Percentiles rank a stretch among this genome's conserved stretches.
Evolutionary conservation across 2,113 vertebrate species (phyloP).

Genomic region (Phylloscopus trochiloides): DNA sequence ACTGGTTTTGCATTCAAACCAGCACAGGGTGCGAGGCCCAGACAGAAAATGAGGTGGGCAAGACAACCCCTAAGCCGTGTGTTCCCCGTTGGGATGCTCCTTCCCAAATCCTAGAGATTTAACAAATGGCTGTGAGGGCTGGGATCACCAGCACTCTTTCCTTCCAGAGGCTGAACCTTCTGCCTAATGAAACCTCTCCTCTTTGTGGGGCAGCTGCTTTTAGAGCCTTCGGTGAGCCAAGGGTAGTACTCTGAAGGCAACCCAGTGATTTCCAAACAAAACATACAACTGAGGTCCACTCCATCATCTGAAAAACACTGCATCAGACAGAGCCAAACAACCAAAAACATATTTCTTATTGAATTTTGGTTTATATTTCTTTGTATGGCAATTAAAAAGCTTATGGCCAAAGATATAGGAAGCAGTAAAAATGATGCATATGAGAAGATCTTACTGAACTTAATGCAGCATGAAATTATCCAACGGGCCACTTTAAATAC

Average conservation of each 20-base stretch:
- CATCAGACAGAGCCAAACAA: not conserved
- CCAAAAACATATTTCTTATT: not conserved
- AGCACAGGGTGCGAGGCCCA: accelerated
- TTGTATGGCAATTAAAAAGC: conserved; percentile 59
- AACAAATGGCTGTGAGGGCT: accelerated
- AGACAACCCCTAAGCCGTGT: accelerated
- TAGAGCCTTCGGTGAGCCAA: not conserved
- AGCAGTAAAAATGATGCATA: conserved; percentile 69
- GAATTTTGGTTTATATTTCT: not conserved
- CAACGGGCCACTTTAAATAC: conserved; percentile 46
- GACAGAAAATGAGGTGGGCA: accelerated
- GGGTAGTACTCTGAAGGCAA: not conserved
- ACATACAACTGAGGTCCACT: accelerated
- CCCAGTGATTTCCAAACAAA: not conserved
- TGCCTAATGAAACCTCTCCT: not conserved
- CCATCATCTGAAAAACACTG: not conserved
- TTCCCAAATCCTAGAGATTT: not conserved
- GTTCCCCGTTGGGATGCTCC: accelerated
- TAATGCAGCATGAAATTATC: conserved; percentile 71
- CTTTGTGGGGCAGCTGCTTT: accelerated
- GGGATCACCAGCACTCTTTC: not conserved
- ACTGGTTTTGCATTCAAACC: too few relatives aligned
- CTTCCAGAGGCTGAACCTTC: not conserved
- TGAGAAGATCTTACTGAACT: conserved; percentile 34
- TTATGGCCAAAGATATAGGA: conserved; percentile 53